phyloP scores from a whole-genome alignment of 2,888 invertebrate genomes.

The Teinopalpus imperialis region DNA sequence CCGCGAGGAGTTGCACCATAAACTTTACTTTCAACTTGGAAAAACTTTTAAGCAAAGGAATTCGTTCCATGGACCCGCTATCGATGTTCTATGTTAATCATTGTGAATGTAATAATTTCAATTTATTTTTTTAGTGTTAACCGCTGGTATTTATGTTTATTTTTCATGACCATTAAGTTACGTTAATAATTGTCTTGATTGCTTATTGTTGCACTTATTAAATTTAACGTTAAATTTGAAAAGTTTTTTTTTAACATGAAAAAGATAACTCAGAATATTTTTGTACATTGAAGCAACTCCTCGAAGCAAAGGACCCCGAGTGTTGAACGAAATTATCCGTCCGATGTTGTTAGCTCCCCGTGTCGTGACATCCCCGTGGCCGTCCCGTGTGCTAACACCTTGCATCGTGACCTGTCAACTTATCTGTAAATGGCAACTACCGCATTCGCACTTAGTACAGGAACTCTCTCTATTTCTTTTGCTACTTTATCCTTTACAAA shows the following conservation, averaged over 20 bases:
- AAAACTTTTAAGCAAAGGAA: conserved; percentile 3
- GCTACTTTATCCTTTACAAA: no score
- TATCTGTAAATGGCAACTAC: conserved; percentile 22
- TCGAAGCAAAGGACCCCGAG: conserved; percentile 25
- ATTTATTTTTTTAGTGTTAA: conserved; percentile 16
- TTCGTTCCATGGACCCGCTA: conserved; percentile 8
- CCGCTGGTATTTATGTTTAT: neutral
- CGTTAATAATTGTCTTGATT: neutral
- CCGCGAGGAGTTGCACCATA: conserved; percentile 19
- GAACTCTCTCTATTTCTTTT: no score
- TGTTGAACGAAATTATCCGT: conserved; percentile 73
- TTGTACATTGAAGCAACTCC: conserved; percentile 21
- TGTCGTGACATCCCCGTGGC: conserved; percentile 51
- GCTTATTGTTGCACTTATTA: neutral
- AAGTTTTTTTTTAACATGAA: conserved; percentile 5
- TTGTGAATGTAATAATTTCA: conserved; percentile 1
- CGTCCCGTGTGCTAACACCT: conserved; percentile 35
- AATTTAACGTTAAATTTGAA: neutral
- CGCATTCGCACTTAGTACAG: neutral
- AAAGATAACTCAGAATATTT: conserved; percentile 18
- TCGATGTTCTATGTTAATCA: neutral
- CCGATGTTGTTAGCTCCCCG: conserved; percentile 67
- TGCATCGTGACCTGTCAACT: conserved; percentile 27
- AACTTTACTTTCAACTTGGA: neutral
- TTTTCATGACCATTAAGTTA: neutral